These are phyloP conservation scores for Clarias gariepinus DNA, from an alignment of 2,113 vertebrate genomes.

Conservation along the genomic window DNA sequence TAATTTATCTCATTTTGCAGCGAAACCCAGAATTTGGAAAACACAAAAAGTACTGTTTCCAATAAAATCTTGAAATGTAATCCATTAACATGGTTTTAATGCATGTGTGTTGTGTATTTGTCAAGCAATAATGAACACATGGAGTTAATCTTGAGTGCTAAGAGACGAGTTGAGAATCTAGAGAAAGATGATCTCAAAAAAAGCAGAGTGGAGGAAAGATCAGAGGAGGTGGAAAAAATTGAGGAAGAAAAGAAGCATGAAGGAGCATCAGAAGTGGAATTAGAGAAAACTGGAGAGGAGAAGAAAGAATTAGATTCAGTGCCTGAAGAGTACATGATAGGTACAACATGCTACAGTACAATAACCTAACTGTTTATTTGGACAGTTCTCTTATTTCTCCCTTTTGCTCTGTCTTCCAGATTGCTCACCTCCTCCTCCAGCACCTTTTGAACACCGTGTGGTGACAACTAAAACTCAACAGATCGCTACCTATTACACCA, in stretches of 20 bases:
- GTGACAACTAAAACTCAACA: slow-evolving; percentile 84
- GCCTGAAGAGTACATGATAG: slow-evolving; percentile 65
- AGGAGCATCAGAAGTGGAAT: slow-evolving; percentile 4
- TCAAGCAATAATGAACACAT: slow-evolving; percentile 63
- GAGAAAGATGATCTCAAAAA: slow-evolving; percentile 75
- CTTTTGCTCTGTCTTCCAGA: slow-evolving; percentile 66
- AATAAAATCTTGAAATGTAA: not conserved
- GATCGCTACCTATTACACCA: slow-evolving; percentile 81
- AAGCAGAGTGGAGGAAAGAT: slow-evolving; percentile 64
- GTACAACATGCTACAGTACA: slow-evolving; percentile 54
- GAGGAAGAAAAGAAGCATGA: slow-evolving; percentile 28
- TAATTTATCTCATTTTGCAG: not conserved
- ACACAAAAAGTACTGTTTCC: no score
- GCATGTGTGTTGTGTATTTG: not conserved
- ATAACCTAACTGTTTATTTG: not conserved
- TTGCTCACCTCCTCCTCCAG: slow-evolving; percentile 74
- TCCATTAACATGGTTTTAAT: not conserved
- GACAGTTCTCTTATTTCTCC: not conserved
- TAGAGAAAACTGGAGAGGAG: slow-evolving; percentile 41
- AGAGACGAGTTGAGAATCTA: slow-evolving; percentile 63
- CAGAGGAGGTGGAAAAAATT: slow-evolving; percentile 28
- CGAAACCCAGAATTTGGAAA: not conserved
- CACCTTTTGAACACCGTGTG: slow-evolving; percentile 91
- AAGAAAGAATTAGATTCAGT: slow-evolving; percentile 32
- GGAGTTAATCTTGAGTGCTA: slow-evolving; percentile 65